These are phyloP conservation scores for Megalonaias nervosa DNA, from an alignment of 1,140 invertebrate genomes.

Conservation along the genomic window DNA sequence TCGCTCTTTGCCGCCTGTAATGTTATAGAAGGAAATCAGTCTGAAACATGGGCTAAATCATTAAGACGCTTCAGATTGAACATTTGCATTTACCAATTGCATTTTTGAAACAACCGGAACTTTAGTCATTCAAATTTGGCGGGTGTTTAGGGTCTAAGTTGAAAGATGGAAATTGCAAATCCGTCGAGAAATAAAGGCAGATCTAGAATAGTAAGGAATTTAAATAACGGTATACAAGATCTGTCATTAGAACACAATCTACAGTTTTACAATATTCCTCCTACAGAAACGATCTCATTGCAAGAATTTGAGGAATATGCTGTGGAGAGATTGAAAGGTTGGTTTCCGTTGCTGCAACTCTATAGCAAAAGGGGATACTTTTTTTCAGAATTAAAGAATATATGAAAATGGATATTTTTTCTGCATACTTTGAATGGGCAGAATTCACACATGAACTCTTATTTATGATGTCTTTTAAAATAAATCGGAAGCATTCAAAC, in stretches of 20 bases:
- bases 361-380: too few relatives aligned
- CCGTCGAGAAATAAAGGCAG: not conserved
- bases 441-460: too few relatives aligned
- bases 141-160: not conserved
- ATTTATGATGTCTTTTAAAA: too few relatives aligned
- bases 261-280: conserved; percentile 83
- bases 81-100: too few relatives aligned
- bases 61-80: too few relatives aligned
- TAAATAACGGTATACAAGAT: conserved; percentile 1
- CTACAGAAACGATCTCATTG: conserved; percentile 81
- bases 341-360: not conserved
- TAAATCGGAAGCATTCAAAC: too few relatives aligned
- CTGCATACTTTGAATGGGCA: too few relatives aligned
- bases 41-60: too few relatives aligned
- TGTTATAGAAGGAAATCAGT: too few relatives aligned
- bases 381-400: too few relatives aligned
- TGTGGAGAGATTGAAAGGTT: conserved; percentile 85
- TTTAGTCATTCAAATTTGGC: conserved; percentile 5
- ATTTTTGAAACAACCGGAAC: not conserved
- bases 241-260: conserved; percentile 35
- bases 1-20: too few relatives aligned
- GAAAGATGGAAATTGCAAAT: conserved; percentile 8
- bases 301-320: conserved; percentile 91
- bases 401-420: too few relatives aligned
- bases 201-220: not conserved